Conservation (phyloP, 2,888 invertebrate species). For the Perdita meconis region DNA sequence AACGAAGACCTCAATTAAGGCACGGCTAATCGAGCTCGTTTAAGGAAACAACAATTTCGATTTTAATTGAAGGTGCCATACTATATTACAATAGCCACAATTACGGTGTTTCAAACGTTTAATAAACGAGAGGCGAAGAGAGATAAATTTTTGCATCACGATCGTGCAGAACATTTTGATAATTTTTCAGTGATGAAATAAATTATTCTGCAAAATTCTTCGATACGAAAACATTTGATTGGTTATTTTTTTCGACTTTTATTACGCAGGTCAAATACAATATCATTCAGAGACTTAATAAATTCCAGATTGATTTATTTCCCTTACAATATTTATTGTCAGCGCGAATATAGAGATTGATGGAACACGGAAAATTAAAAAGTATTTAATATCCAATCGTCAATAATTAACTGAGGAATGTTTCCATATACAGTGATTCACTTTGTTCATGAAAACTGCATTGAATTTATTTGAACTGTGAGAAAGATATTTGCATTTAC, state of each 20-base stretch:
- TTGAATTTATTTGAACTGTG: no score
- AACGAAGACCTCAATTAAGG: background rate
- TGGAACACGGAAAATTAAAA: background rate
- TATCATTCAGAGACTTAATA: slow-evolving; percentile 2
- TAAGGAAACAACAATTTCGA: background rate
- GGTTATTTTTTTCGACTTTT: slow-evolving; percentile 1
- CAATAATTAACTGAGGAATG: no score
- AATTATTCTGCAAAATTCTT: no score
- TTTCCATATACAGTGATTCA: no score
- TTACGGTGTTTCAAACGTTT: no score
- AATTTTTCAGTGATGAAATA: no score
- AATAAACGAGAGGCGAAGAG: no score
- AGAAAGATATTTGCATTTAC: no score
- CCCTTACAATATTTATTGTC: slow-evolving; percentile 7
- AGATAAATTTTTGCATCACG: no score
- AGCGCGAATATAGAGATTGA: background rate
- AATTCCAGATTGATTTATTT: slow-evolving; percentile 23
- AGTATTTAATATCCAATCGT: slow-evolving; percentile 2
- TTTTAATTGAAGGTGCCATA: background rate
- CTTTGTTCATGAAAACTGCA: no score
- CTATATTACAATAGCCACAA: background rate
- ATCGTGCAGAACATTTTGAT: no score
- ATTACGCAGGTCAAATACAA: slow-evolving; percentile 9
- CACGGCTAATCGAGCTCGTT: background rate
- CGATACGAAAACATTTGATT: no score